Evolutionary conservation across 2,888 invertebrate genomes (phyloP).

Genomic region (Tanypteryx hageni): DNA sequence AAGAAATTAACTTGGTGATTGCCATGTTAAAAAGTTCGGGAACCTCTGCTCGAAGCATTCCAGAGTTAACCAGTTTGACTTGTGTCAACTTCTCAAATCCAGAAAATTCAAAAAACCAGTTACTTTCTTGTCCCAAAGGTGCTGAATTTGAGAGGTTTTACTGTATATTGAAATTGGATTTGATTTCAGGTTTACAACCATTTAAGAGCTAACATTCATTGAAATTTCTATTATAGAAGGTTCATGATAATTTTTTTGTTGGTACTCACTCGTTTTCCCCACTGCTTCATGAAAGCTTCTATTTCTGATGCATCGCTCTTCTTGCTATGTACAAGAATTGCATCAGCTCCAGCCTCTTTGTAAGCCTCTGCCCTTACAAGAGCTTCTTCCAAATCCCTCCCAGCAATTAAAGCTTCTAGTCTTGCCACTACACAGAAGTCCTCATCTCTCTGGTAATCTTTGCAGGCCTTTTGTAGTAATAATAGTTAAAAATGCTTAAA

Average conservation of each 20-base stretch:
- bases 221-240: too few relatives aligned
- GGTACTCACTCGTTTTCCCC: constrained; percentile 74
- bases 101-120: too few relatives aligned
- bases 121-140: too few relatives aligned
- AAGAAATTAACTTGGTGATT: too few relatives aligned
- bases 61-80: too few relatives aligned
- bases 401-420: constrained; percentile 74
- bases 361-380: constrained; percentile 71
- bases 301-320: constrained; percentile 74
- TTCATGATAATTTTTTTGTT: background rate
- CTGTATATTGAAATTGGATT: too few relatives aligned
- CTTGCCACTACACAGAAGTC: constrained; percentile 76
- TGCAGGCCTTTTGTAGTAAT: constrained; percentile 73
- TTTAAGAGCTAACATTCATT: too few relatives aligned
- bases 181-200: too few relatives aligned
- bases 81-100: too few relatives aligned
- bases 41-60: too few relatives aligned
- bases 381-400: constrained; percentile 72
- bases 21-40: too few relatives aligned
- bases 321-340: constrained; percentile 75
- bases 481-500: constrained; percentile 53
- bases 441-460: constrained; percentile 74
- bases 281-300: constrained; percentile 75
- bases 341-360: constrained; percentile 74
- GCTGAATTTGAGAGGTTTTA: too few relatives aligned